These are phyloP conservation scores for Cinara cedri DNA, from an alignment of 2,888 invertebrate species.

Conservation along the genomic window DNA sequence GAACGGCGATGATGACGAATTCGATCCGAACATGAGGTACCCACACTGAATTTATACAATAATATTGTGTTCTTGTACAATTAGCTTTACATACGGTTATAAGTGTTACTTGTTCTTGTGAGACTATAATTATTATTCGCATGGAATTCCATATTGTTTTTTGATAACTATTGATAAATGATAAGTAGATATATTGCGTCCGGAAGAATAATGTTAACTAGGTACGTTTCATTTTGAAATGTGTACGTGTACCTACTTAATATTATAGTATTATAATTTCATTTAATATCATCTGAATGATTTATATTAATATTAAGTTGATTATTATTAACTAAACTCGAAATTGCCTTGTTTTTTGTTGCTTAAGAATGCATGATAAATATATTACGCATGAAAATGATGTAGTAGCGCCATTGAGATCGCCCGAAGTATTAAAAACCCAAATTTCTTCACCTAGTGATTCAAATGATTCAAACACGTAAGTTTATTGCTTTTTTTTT, in stretches of 20 bases:
- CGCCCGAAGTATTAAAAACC: constrained; percentile 19
- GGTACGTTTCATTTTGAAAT: not conserved
- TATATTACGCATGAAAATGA: constrained; percentile 51
- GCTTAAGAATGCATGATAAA: constrained; percentile 56
- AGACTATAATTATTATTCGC: constrained; percentile 17
- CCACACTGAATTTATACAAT: not conserved
- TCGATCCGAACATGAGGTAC: constrained; percentile 58
- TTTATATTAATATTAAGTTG: too few relatives aligned
- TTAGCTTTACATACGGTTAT: constrained; percentile 9
- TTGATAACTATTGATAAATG: not conserved
- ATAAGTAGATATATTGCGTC: not conserved
- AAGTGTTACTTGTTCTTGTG: constrained; percentile 10
- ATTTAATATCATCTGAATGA: not conserved
- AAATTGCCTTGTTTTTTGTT: constrained; percentile 44
- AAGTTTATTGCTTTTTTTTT: constrained; percentile 32
- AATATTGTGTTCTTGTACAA: not conserved
- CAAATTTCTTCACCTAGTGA: constrained; percentile 13
- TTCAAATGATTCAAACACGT: constrained; percentile 5
- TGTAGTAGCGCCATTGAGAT: constrained; percentile 40
- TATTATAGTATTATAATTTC: not conserved
- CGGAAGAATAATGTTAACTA: not conserved
- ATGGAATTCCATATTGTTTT: constrained; percentile 11
- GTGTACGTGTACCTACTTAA: not conserved
- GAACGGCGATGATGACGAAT: constrained; percentile 59
- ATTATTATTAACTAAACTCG: constrained; percentile 7